Evolutionary conservation across 2,113 vertebrate genomes (phyloP), one percentile per base, ranked within the genome.

Genomic region (Varanus komodoensis): DNA sequence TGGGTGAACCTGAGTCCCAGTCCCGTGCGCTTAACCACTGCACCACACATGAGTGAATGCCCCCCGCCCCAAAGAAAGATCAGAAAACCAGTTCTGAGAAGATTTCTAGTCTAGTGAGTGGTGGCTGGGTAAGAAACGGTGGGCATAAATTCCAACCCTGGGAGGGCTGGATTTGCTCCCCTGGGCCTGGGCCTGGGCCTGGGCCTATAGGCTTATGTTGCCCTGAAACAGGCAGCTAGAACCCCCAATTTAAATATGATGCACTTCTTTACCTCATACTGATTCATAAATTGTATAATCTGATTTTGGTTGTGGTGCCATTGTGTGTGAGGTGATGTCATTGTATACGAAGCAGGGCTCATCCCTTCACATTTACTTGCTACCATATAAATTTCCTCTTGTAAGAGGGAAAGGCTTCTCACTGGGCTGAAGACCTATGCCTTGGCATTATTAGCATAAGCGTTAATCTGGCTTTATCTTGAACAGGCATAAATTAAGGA

Each of bases 401-500:
- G 27, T 73, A 88, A 27, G 23, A 52, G 80, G 34, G 57, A 25
- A 44, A 84, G 44, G 11, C 44, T 38, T n/a, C 73, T 77, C 67
- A 8, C 17, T 84, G 73, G 32, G 61, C 73, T 27, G 73, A 68
- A 79, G 25, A 74, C 82, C n/a, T 27, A 75, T 84, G 82, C 73
- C n/a, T 75, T 83, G 48, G 73, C n/a, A 85, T 85, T 4, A 25
- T 89, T 84, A 78, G 54, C 82, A 50, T 84, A 84, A 84, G 52
- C 23, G 32, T 84, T 84, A 29, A 67, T 78, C 44, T 52, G 50
- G 82, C 23, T 29, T 25, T 85, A 52, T 69, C n/a, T 54, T 85
- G 64, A 85, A 92, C 92, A 87, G 79, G 6, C 48, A 75, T 83
- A 68, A 80, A 93, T 83, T 61, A 57, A 93, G 90, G 61, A 90